phyloP scores from a whole-genome alignment of 37 sponge, comb jelly and placozoan genomes.

The Spongilla lacustris region DNA sequence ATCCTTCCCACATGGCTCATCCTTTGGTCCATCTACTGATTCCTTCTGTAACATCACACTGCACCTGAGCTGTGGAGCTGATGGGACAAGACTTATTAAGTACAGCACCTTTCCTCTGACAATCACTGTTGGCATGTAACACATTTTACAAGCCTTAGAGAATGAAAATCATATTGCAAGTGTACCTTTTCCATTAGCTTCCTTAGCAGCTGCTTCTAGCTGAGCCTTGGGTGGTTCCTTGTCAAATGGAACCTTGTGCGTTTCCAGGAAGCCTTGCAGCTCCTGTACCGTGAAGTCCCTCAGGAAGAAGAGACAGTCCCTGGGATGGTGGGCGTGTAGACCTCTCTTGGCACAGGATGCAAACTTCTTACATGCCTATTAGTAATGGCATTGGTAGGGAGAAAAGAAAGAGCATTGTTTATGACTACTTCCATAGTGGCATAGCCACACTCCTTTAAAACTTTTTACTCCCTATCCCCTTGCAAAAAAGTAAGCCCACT shows the following conservation, averaged over 20 bases:
- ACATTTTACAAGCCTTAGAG: no score
- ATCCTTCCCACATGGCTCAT: conserved; percentile 76
- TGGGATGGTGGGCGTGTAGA: conserved; percentile 95
- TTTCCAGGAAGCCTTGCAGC: conserved; percentile 75
- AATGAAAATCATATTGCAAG: no score
- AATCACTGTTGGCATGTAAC: no score
- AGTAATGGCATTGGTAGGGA: not conserved
- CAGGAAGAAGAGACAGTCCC: conserved; percentile 87
- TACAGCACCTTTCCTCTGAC: not conserved
- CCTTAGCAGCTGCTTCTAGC: conserved; percentile 35
- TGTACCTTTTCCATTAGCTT: not conserved
- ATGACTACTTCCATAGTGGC: no score
- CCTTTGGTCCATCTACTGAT: conserved; percentile 36
- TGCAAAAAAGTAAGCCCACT: no score
- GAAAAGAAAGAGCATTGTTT: no score
- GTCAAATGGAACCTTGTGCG: conserved; percentile 70
- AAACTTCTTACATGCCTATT: conserved; percentile 21
- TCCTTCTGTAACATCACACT: conserved; percentile 85
- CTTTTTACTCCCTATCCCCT: no score
- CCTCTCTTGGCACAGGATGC: conserved; percentile 70
- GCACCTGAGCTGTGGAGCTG: conserved; percentile 44
- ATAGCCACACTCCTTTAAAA: no score
- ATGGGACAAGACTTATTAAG: not conserved
- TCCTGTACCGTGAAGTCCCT: conserved; percentile 73
- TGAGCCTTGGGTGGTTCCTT: conserved; percentile 69